Conservation (phyloP, 2,888 invertebrate species). For the Anagyrus pseudococci region DNA sequence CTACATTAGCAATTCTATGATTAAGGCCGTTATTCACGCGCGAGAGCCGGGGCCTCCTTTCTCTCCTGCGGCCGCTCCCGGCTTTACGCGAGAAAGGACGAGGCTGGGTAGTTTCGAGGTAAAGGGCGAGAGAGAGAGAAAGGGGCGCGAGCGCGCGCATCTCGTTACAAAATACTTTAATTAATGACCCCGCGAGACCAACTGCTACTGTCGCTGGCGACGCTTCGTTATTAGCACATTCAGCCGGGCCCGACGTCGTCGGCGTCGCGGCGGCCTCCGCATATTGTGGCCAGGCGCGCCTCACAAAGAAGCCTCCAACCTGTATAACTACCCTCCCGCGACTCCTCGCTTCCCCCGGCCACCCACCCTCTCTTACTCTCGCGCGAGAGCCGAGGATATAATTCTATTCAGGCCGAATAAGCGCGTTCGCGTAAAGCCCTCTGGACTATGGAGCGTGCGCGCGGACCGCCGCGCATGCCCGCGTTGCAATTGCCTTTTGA, state of each 20-base stretch:
- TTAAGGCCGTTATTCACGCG: no score
- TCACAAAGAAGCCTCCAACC: no score
- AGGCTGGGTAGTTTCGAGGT: background rate
- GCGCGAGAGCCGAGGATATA: conserved; percentile 49
- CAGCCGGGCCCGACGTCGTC: conserved; percentile 32
- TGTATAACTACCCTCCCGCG: no score
- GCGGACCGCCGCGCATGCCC: background rate
- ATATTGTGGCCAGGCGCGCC: no score
- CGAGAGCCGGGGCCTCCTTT: no score
- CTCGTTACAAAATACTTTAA: conserved; percentile 58
- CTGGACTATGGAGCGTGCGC: conserved; percentile 3
- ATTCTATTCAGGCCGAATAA: conserved; percentile 57
- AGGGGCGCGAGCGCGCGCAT: conserved; percentile 32
- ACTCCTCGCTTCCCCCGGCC: no score
- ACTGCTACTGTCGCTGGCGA: conserved; percentile 43
- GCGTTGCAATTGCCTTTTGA: conserved; percentile 31
- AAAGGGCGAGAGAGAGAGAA: conserved; percentile 5
- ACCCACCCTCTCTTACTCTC: background rate
- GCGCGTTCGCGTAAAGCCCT: conserved; percentile 41
- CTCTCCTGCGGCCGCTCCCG: no score
- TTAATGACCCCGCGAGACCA: conserved; percentile 59
- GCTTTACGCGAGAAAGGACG: no score
- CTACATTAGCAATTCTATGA: no score
- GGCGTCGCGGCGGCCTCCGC: no score
- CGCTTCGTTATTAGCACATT: conserved; percentile 60